Evolutionary conservation across 2,113 vertebrate genomes (phyloP).

Genomic region (Ahaetulla prasina): DNA sequence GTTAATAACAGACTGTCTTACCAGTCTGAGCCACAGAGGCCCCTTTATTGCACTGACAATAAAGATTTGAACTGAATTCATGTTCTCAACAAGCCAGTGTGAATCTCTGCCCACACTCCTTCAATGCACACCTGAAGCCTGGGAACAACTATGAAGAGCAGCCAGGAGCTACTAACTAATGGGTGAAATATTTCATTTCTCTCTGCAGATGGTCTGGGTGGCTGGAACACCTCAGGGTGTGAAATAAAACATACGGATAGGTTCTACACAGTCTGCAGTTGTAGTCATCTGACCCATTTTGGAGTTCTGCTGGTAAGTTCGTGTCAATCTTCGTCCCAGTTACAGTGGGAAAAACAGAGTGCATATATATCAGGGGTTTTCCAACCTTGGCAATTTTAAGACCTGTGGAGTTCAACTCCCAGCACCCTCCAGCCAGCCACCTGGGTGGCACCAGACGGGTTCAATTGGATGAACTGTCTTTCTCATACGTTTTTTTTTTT

Average conservation of each 20-base stretch:
- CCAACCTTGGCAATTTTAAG: not conserved
- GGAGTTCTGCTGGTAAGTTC: conserved; percentile 85
- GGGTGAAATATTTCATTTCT: conserved; percentile 63
- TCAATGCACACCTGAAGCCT: conserved; percentile 14
- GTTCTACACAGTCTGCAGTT: conserved; percentile 82
- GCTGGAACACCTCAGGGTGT: conserved; percentile 83
- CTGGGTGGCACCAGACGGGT: not conserved
- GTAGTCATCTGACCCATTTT: conserved; percentile 91
- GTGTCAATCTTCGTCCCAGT: not conserved
- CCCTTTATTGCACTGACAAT: too few species aligned
- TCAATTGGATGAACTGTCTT: not conserved
- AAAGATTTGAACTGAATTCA: too few species aligned
- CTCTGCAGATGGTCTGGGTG: conserved; percentile 78
- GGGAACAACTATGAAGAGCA: conserved; percentile 61
- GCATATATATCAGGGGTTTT: not conserved
- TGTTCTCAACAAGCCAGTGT: not conserved
- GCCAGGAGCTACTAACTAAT: conserved; percentile 59
- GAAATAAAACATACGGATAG: conserved; percentile 62
- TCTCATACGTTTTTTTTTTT: not conserved
- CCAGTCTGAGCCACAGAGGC: too few species aligned
- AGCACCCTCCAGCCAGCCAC: not conserved
- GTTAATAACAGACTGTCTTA: too few species aligned
- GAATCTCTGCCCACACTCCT: conserved; percentile 34
- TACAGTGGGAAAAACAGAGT: not conserved
- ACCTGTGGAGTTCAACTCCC: not conserved